Evolutionary conservation across 92 coral and sea anemone genomes (phyloP).

Genomic region (Zoanthus gigantus): DNA sequence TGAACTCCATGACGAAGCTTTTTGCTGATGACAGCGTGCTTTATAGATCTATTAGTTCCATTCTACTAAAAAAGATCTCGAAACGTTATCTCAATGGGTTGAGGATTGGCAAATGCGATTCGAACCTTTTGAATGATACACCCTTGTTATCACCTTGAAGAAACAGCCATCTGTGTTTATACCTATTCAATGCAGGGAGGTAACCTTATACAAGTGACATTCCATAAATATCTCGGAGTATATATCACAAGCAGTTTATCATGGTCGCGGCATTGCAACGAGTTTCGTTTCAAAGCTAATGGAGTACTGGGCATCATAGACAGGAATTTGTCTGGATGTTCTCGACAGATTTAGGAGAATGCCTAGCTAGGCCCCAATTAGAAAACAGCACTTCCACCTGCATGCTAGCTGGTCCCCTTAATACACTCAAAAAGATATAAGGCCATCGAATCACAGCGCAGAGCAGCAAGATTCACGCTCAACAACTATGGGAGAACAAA

Average conservation of each 20-base stretch:
- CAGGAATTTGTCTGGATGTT: not conserved
- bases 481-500: not conserved
- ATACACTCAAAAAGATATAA: not conserved
- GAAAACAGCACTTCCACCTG: not conserved
- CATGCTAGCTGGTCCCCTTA: not conserved
- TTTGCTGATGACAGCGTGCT: not conserved
- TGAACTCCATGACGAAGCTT: no score
- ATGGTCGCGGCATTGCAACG: not conserved
- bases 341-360: no score
- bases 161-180: not conserved
- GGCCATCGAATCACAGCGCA: no score
- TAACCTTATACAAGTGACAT: no score
- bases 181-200: no score
- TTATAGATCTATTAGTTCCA: not conserved
- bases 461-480: not conserved
- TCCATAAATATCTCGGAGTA: no score
- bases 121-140: not conserved
- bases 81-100: no score
- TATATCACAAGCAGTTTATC: not conserved
- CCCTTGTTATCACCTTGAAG: conserved; percentile 7
- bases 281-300: not conserved
- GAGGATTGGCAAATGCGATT: no score
- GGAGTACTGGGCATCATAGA: no score
- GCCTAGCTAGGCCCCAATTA: no score
- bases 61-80: no score